Percentiles rank a stretch among this genome's conserved stretches.
These are phyloP conservation scores for Corynorhinus townsendii DNA, from an alignment of 2,113 vertebrate species.

Conservation along the genomic window DNA sequence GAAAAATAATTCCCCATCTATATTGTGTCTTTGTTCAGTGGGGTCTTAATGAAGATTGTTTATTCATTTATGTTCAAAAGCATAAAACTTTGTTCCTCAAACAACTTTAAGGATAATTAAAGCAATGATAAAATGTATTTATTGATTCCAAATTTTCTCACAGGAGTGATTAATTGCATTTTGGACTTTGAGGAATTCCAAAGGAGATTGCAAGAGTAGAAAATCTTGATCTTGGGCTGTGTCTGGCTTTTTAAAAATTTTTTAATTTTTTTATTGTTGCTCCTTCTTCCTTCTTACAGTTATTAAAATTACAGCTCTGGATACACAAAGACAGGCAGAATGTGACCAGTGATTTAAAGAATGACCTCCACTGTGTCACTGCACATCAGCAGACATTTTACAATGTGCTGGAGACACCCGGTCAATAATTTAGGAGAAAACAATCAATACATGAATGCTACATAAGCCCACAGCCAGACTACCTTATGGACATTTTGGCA, in stretches of 20 bases:
- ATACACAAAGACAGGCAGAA: neutral
- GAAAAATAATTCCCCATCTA: neutral
- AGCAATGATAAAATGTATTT: slow-evolving; percentile 46
- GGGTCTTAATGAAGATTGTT: slow-evolving; percentile 4
- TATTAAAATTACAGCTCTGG: slow-evolving; percentile 35
- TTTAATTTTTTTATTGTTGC: neutral
- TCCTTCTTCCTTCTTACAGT: neutral
- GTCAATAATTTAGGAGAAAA: slow-evolving; percentile 72
- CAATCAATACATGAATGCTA: slow-evolving; percentile 63
- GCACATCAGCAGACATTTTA: slow-evolving; percentile 51
- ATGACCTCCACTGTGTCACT: neutral
- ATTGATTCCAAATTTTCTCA: slow-evolving; percentile 35
- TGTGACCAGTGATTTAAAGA: slow-evolving; percentile 49
- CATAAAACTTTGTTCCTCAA: neutral
- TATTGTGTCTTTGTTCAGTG: neutral
- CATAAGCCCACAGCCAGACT: slow-evolving; percentile 25
- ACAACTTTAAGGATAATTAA: slow-evolving; percentile 62
- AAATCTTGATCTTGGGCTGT: neutral
- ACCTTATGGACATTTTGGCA: neutral
- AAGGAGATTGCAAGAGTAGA: slow-evolving; percentile 41
- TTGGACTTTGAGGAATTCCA: slow-evolving; percentile 49
- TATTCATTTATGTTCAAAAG: slow-evolving; percentile 42
- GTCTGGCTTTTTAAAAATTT: neutral
- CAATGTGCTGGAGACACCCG: slow-evolving; percentile 51
- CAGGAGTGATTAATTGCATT: slow-evolving; percentile 47